These are phyloP conservation scores for Poecile montanus DNA, from an alignment of 2,797 vertebrate species.

Conservation along the genomic window DNA sequence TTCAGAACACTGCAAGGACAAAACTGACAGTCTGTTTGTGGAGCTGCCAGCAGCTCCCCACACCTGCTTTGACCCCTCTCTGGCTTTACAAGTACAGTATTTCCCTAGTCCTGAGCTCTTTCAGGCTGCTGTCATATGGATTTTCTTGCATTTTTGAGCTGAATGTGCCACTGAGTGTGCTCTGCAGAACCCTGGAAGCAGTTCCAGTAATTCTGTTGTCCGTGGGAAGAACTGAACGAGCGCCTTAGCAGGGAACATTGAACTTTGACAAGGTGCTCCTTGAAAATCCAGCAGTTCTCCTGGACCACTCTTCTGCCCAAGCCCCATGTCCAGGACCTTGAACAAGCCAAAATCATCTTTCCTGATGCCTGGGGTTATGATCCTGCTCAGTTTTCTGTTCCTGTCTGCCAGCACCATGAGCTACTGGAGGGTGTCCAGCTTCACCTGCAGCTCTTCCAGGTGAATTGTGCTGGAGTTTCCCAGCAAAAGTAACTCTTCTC, in stretches of 20 bases:
- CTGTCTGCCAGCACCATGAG: background rate
- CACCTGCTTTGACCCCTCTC: background rate
- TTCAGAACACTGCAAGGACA: background rate
- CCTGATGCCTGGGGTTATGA: background rate
- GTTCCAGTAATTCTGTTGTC: no score
- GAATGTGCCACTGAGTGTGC: background rate
- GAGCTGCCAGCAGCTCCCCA: background rate
- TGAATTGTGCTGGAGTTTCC: background rate
- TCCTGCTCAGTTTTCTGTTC: background rate
- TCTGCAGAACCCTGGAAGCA: background rate
- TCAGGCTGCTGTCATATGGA: fast-evolving
- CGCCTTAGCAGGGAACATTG: fast-evolving
- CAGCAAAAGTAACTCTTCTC: fast-evolving
- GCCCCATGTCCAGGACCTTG: background rate
- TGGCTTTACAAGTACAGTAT: background rate
- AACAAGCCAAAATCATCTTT: background rate
- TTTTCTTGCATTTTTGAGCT: background rate
- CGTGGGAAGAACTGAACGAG: fast-evolving
- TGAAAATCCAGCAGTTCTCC: background rate
- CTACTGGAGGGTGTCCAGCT: background rate
- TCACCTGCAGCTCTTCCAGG: background rate
- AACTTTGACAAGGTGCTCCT: background rate
- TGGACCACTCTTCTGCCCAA: background rate
- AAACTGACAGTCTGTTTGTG: background rate
- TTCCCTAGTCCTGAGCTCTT: background rate